Evolutionary conservation across 2,888 invertebrate genomes (phyloP), one percentile per base, ranked within the genome.

Genomic region (Drosophila yooni): DNA sequence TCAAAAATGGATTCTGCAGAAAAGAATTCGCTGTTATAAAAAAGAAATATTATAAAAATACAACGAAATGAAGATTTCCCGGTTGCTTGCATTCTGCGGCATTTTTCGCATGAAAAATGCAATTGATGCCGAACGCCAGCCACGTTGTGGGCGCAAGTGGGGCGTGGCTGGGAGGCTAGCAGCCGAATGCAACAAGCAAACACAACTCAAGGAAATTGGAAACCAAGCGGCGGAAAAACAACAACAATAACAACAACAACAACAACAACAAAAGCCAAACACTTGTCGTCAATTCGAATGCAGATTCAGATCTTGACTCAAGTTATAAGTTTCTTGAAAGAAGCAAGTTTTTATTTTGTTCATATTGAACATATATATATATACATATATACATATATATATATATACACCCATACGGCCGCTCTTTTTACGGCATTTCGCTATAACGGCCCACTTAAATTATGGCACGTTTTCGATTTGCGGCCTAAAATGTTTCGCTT

Each of bases 91-190:
- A 31, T 56, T 29, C 25, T 18, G 27, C 34, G 70, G 60, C 34
- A 53, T 51, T 56, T 72, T 85, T 85, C 89, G 69, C 72, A 71
- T 70, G 85, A 87, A 85, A 89, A 83, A 74, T 70, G 89, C 84
- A 85, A 84, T 89, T 85, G 89, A 89, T 75, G 85, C 85, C 70
- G 69, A 75, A 71, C 82, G 62, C 50, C 65, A 54, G 71, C 71
- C 88, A 83, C 79, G 88, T 74, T 68, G 62, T 56, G 69, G 72
- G 70, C 77, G 43, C 43, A 51, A 73, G 70, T 73, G 71, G 70
- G 79, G 79, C 79, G 76, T 65, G 76, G 79, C 70, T 54, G 53
- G 27, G 60, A 34, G 29, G 54, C 61, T 3, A 73, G 51, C 63
- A 66, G 51, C 61, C 48, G 38, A 8, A 6, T 25, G 25, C 56